Base-by-base conservation (phyloP, 2,888 invertebrate species). In the Apotomis turbidana region DNA sequence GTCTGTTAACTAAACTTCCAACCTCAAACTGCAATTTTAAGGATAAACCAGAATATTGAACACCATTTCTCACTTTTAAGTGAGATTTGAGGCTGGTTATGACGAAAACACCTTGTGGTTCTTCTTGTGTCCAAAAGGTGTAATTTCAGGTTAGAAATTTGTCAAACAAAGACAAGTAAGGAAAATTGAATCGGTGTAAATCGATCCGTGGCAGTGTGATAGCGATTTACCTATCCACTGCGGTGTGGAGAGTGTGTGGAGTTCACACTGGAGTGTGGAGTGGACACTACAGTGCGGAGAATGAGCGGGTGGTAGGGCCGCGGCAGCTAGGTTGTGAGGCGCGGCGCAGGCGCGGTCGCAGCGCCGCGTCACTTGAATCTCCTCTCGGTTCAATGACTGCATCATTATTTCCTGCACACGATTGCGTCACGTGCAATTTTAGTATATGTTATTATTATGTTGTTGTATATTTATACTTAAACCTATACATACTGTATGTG, bases 401-500 rank as follows among this genome's bases (percentile, higher is more conserved):
- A 85, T 86, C 90, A 88, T 86, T 86, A 85, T 90, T 90, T 90
- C 90, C 90, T 88, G 88, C 91, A 91, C 91, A 90, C 89, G 86
- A 88, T 90, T 90, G 90, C 91, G 88, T 87, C 89, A 86, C 86
- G 92, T 93, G 93, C 93, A 93, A 93, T 93, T 91, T 68, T 90
- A 91, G 87, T 91, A 92, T 93, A 91, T 93, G 91, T 92, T 93
- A 93, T 91, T 90, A 90, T 90, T 92, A 91, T 86, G 91, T 93
- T 93, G 93, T 93, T 93, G 91, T 93, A 89, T 93, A 91, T 90
- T 91, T 92, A 92, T 91, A 91, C 88, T 86, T 90, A 91, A 88
- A 85, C 86, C 86, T 90, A 88, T 88, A 90, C 88, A 88, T 88
- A 90, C 88, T 89, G 87, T 93, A 91, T 93, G 91, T 93, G 91